phyloP scores from a whole-genome alignment of 1,140 invertebrate species.

The Nomia melanderi region DNA sequence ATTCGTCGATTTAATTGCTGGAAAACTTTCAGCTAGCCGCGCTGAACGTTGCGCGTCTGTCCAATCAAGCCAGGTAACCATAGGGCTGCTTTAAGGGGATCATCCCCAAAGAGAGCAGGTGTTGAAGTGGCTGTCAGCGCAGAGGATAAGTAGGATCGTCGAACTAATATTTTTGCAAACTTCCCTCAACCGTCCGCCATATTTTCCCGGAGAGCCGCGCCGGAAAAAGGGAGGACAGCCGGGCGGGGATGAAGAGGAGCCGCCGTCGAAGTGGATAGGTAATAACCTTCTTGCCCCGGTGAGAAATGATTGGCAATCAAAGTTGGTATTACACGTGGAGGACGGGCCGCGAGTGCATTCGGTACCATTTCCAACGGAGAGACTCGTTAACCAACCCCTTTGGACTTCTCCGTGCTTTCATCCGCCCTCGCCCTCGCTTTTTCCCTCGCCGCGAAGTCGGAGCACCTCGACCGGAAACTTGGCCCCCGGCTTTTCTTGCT shows the following conservation, averaged over 20 bases:
- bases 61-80: slow-evolving; percentile 1
- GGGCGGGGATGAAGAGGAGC: slow-evolving; percentile 36
- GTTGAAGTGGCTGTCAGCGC: slow-evolving; percentile 15
- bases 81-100: background rate
- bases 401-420: slow-evolving; percentile 22
- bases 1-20: no score
- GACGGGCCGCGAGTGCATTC: slow-evolving; percentile 38
- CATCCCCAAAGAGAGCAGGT: slow-evolving; percentile 30
- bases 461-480: slow-evolving; percentile 34
- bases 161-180: slow-evolving; percentile 66
- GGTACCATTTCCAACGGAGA: slow-evolving; percentile 48
- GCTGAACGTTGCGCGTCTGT: no score
- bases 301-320: slow-evolving; percentile 75
- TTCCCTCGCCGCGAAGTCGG: slow-evolving; percentile 19
- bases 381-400: slow-evolving; percentile 58
- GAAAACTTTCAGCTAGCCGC: no score
- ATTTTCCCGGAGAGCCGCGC: slow-evolving; percentile 28
- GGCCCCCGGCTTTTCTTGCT: slow-evolving; percentile 26
- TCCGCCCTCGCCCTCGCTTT: slow-evolving; percentile 20
- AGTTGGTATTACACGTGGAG: slow-evolving; percentile 64
- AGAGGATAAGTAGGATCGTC: slow-evolving; percentile 51
- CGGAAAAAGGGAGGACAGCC: background rate
- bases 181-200: slow-evolving; percentile 27
- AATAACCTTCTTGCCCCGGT: slow-evolving; percentile 68
- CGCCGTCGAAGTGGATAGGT: slow-evolving; percentile 61